Conservation (phyloP, 1,140 invertebrate species). For the Drosophila nebulosa region DNA sequence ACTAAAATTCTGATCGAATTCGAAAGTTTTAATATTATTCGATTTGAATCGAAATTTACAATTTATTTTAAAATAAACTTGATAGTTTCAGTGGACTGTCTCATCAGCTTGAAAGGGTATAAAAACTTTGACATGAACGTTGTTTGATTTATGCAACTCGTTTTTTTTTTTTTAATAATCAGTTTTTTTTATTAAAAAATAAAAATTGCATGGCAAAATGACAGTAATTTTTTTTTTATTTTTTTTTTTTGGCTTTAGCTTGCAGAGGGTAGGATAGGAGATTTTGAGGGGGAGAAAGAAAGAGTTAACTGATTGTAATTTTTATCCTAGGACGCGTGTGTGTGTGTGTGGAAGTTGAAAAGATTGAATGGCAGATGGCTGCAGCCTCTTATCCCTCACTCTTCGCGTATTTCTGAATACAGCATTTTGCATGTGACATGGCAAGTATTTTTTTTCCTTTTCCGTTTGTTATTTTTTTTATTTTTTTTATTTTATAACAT, state of each 20-base stretch:
- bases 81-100: too few relatives aligned
- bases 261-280: not conserved
- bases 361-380: slow-evolving; percentile 14
- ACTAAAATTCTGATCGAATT: too few relatives aligned
- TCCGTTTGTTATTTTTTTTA: not conserved
- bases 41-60: too few relatives aligned
- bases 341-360: slow-evolving; percentile 3
- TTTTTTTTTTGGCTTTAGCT: not conserved
- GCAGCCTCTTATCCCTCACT: not conserved
- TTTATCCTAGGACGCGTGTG: slow-evolving; percentile 20
- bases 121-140: not conserved
- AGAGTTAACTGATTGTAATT: slow-evolving; percentile 6
- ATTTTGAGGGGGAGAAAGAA: not conserved
- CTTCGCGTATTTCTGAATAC: slow-evolving; percentile 12
- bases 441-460: slow-evolving; percentile 9
- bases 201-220: slow-evolving; percentile 14
- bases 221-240: not conserved
- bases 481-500: not conserved
- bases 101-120: not conserved
- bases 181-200: slow-evolving; percentile 19
- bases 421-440: slow-evolving; percentile 36
- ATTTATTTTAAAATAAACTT: too few relatives aligned
- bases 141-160: not conserved
- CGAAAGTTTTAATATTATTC: too few relatives aligned
- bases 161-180: not conserved